phyloP scores from a whole-genome alignment of 2,113 vertebrate genomes.

The Peromyscus leucopus region DNA sequence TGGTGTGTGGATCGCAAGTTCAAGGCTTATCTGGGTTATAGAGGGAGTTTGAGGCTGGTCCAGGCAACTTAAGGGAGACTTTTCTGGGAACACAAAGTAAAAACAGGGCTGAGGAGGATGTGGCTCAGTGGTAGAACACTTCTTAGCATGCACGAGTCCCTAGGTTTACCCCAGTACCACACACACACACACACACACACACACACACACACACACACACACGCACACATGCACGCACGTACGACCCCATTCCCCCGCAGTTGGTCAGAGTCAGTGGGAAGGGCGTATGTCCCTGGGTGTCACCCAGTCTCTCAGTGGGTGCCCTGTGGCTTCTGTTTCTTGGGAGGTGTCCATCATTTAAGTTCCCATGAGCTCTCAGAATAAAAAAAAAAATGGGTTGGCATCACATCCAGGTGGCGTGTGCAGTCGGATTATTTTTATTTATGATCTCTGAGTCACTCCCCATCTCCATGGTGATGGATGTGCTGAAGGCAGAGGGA shows the following conservation, averaged over 20 bases:
- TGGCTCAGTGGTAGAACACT: background rate
- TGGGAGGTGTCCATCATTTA: slow-evolving; percentile 69
- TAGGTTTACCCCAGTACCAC: background rate
- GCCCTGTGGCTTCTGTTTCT: slow-evolving; percentile 16
- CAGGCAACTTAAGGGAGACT: background rate
- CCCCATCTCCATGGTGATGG: slow-evolving; percentile 88
- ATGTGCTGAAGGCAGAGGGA: slow-evolving; percentile 82
- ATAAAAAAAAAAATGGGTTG: slow-evolving; percentile 69
- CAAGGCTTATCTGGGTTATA: background rate
- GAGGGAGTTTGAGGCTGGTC: background rate
- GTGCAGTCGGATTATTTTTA: slow-evolving; percentile 88
- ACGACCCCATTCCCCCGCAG: no score
- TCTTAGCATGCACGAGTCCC: background rate
- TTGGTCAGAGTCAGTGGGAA: background rate
- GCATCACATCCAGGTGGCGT: slow-evolving; percentile 81
- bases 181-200: no score
- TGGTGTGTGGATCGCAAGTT: background rate
- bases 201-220: no score
- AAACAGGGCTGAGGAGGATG: background rate
- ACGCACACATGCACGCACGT: no score
- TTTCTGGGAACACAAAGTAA: background rate
- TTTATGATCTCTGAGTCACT: slow-evolving; percentile 88
- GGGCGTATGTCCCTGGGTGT: rapidly evolving
- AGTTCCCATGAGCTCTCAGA: slow-evolving; percentile 78
- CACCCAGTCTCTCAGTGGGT: background rate